Evolutionary conservation across 2,888 invertebrate genomes (phyloP).

Genomic region (Pheosia gnoma): DNA sequence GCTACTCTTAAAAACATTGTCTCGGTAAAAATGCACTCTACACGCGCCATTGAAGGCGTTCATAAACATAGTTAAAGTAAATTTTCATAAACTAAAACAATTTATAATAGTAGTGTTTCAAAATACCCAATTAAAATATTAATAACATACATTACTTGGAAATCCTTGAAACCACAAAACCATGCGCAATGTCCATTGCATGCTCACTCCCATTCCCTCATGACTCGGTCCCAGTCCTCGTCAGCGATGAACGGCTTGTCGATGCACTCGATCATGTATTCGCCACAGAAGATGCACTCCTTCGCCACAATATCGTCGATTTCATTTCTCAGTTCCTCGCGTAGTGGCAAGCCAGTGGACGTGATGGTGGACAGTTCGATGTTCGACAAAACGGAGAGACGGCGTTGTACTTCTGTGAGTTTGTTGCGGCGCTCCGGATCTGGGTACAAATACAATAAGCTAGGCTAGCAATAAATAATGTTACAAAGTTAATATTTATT

Average conservation of each 20-base stretch:
- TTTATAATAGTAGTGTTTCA: not conserved
- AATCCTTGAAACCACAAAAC: not conserved
- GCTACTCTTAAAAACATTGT: too few species aligned
- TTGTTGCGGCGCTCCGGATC: conserved; percentile 85
- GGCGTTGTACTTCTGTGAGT: conserved; percentile 86
- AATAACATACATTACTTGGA: not conserved
- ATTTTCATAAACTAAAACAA: not conserved
- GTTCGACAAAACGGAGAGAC: conserved; percentile 82
- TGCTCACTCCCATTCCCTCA: conserved; percentile 92
- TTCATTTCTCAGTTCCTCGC: conserved; percentile 89
- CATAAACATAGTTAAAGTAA: too few species aligned
- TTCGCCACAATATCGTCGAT: conserved; percentile 95
- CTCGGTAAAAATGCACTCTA: too few species aligned
- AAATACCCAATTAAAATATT: not conserved
- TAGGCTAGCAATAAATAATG: too few species aligned
- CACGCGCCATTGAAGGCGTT: not conserved
- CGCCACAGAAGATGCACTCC: conserved; percentile 97
- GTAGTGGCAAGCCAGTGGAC: conserved; percentile 75
- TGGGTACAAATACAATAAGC: conserved; percentile 33
- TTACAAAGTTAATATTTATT: too few species aligned
- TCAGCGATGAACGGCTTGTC: conserved; percentile 95
- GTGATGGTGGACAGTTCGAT: conserved; percentile 72
- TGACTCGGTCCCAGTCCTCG: conserved; percentile 91
- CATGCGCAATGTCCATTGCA: not conserved
- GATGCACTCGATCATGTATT: conserved; percentile 95